These are phyloP conservation scores for Hipposideros armiger DNA, from an alignment of 2,113 vertebrate genomes.

Conservation along the genomic window DNA sequence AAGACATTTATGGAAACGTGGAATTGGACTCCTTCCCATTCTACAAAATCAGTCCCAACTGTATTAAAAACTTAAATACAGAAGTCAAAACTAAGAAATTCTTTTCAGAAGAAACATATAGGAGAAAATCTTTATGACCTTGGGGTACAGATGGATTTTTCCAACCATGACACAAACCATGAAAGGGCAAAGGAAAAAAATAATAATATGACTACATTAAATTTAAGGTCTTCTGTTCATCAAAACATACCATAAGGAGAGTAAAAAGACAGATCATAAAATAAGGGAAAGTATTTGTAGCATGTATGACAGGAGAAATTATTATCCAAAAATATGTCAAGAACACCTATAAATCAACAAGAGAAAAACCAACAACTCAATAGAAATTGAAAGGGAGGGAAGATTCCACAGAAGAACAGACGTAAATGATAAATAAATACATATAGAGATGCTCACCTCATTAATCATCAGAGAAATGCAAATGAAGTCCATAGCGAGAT, in stretches of 20 bases:
- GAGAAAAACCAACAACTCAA: background rate
- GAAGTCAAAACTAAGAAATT: background rate
- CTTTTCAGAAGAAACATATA: constrained; percentile 18
- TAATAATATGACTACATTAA: background rate
- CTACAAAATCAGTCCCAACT: background rate
- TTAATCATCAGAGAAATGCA: constrained; percentile 18
- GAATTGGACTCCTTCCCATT: background rate
- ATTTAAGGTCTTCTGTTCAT: background rate
- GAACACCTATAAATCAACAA: background rate
- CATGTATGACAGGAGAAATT: background rate
- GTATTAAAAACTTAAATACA: background rate
- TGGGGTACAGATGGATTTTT: background rate
- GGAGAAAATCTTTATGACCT: background rate
- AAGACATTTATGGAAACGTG: background rate
- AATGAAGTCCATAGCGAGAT: constrained; percentile 26
- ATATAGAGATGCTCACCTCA: background rate
- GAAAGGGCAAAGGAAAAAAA: background rate
- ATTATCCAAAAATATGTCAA: constrained; percentile 22
- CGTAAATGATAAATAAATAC: background rate
- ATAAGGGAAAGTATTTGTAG: background rate
- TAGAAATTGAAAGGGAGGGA: background rate
- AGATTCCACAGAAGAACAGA: background rate
- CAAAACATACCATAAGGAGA: background rate
- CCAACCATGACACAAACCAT: constrained; percentile 6
- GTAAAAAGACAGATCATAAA: background rate